phyloP scores from a whole-genome alignment of 2,888 invertebrate species.

The Sarcophaga variegata region DNA sequence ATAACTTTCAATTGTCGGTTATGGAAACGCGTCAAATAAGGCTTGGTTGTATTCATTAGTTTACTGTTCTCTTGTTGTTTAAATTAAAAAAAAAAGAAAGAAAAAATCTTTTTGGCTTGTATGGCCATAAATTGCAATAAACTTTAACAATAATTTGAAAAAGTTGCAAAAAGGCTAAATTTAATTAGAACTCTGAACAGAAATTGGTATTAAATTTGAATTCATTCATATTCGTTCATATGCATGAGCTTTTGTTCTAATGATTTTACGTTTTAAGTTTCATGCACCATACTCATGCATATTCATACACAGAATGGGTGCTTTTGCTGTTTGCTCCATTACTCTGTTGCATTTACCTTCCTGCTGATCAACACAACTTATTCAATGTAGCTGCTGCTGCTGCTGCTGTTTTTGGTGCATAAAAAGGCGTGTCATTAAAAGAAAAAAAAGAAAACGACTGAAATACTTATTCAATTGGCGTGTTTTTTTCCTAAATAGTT shows the following conservation, averaged over 20 bases:
- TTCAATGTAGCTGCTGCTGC: slow-evolving; percentile 38
- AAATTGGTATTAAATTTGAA: slow-evolving; percentile 57
- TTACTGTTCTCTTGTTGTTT: slow-evolving; percentile 29
- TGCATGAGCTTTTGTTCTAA: slow-evolving; percentile 15
- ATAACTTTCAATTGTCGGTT: slow-evolving; percentile 6
- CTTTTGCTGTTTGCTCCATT: background rate
- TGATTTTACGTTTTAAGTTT: slow-evolving; percentile 13
- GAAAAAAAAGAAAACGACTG: slow-evolving; percentile 11
- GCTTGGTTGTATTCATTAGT: slow-evolving; percentile 49
- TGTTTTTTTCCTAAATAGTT: slow-evolving; percentile 58
- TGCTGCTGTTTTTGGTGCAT: slow-evolving; percentile 43
- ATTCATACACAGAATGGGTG: slow-evolving; percentile 41
- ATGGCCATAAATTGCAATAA: slow-evolving; percentile 66
- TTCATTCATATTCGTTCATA: slow-evolving; percentile 44
- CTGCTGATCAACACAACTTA: slow-evolving; percentile 16
- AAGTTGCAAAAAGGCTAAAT: slow-evolving; percentile 51
- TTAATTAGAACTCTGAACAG: slow-evolving; percentile 65
- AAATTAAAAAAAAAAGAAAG: background rate
- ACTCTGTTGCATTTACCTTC: slow-evolving; percentile 4
- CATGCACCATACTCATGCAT: slow-evolving; percentile 46
- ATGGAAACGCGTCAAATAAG: slow-evolving; percentile 45
- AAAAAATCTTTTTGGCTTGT: slow-evolving; percentile 24
- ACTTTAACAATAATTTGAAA: slow-evolving; percentile 50
- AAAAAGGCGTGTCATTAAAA: slow-evolving; percentile 68
- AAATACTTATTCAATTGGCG: slow-evolving; percentile 59